Base-by-base conservation (phyloP, 2,888 invertebrate species). In the Heliothis peltigera region DNA sequence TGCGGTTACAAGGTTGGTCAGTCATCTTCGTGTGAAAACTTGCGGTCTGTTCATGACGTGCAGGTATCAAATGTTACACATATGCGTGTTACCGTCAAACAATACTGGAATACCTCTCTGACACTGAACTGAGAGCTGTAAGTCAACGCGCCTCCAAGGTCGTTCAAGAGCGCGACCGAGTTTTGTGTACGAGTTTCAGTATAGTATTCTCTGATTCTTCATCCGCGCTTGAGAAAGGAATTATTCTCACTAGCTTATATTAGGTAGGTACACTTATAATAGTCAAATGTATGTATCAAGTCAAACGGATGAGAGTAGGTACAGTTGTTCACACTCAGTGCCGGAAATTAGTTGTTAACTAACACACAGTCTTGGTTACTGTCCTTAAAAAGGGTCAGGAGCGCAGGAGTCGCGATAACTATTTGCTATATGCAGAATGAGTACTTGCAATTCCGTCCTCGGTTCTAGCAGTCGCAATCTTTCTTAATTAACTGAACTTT, bases 31-130 rank as follows among this genome's bases (percentile, higher is more conserved):
- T 22, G 43, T 69, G 32, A 63, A 58, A 28, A n/a, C 25, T 15
- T 58, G 57, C 22, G 70, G 57, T 58, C n/a, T 15, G 46, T 21
- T 5, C 2, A 19, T 21, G 21, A 18, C 46, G 18, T 8, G 19
- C 21, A 25, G 17, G 51, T 51, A 44, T 75, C 56, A 25, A 46
- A 75, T 69, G 70, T 55, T 48, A 55, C 54, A 22, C 28, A 8
- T n/a, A n/a, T 21, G 35, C 44, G 42, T 67, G 42, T 69, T 51
- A 54, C 49, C 35, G 32, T 58, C 18, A 44, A 10, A 12, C 25
- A 18, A 51, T 51, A 51, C 17, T 51, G 51, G 25, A 54, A 43
- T 25, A 25, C 25, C 19, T 32, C 28, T 5, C 6, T 10, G 28
- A n/a, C n/a, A n/a, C n/a, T n/a, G 6, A 12, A 44, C 5, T 18